Percentiles rank a stretch among this genome's conserved stretches.
Evolutionary conservation across 2,113 vertebrate genomes (phyloP).

Genomic region (Etheostoma spectabile): DNA sequence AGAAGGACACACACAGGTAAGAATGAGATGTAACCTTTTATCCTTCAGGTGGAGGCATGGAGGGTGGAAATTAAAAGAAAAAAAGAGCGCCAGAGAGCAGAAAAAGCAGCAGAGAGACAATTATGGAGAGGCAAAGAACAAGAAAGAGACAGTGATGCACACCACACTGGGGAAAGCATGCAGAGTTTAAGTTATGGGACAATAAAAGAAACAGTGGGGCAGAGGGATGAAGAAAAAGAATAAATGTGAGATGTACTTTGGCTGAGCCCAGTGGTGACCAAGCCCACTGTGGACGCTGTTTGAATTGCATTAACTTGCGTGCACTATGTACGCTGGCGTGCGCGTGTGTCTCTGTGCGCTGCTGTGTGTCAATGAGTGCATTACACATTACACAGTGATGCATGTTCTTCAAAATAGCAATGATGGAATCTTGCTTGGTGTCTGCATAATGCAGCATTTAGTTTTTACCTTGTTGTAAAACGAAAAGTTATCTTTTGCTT

Average conservation of each 20-base stretch:
- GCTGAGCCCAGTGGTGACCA: slow-evolving; percentile 27
- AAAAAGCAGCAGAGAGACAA: slow-evolving; percentile 18
- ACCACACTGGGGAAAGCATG: slow-evolving; percentile 30
- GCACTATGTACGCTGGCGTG: neutral
- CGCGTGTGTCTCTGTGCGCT: slow-evolving; percentile 30
- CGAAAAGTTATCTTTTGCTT: slow-evolving; percentile 7
- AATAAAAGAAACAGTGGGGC: slow-evolving; percentile 52
- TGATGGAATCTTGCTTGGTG: neutral
- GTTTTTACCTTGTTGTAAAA: slow-evolving; percentile 2
- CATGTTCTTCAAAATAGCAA: slow-evolving; percentile 31
- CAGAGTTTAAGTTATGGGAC: slow-evolving; percentile 51
- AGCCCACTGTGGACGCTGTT: neutral
- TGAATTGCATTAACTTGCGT: slow-evolving; percentile 9
- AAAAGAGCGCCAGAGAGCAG: neutral
- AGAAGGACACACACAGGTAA: slow-evolving; percentile 42
- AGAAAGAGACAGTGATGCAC: neutral
- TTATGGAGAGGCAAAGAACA: slow-evolving; percentile 5
- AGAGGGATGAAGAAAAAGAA: slow-evolving; percentile 27
- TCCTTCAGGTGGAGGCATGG: slow-evolving; percentile 42
- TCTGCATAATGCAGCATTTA: slow-evolving; percentile 5
- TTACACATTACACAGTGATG: slow-evolving; percentile 31
- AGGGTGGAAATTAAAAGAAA: slow-evolving; percentile 18
- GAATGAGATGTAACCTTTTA: slow-evolving; percentile 56
- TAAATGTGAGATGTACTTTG: slow-evolving; percentile 28
- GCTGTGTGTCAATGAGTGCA: neutral